These are phyloP conservation scores for Stegostoma tigrinum DNA, from an alignment of 2,113 vertebrate species.

Conservation along the genomic window DNA sequence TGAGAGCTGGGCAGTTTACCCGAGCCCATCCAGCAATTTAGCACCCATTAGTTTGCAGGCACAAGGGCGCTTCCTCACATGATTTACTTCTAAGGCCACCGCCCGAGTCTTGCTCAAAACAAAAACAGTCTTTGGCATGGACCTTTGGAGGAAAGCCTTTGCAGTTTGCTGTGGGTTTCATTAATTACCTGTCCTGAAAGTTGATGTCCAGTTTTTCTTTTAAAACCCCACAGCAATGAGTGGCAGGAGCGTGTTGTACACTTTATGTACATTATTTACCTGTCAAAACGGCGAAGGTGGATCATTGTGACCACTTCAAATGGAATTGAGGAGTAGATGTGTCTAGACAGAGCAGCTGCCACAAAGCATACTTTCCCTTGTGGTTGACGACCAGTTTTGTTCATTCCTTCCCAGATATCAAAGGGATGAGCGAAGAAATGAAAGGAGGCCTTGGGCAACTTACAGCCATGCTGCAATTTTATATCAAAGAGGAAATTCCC, in stretches of 20 bases:
- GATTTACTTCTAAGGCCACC: not conserved
- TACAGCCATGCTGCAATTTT: slow-evolving; percentile 66
- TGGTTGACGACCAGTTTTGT: slow-evolving; percentile 42
- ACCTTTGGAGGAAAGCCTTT: not conserved
- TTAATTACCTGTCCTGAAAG: not conserved
- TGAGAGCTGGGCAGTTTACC: not conserved
- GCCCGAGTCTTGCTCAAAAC: not conserved
- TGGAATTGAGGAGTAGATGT: slow-evolving; percentile 40
- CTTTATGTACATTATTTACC: slow-evolving; percentile 39
- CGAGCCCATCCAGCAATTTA: not conserved
- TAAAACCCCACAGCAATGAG: not conserved
- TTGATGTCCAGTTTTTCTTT: not conserved
- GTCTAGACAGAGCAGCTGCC: slow-evolving; percentile 39
- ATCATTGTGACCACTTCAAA: slow-evolving; percentile 37
- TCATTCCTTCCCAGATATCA: slow-evolving; percentile 59
- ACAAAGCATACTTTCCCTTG: slow-evolving; percentile 41
- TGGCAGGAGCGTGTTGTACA: not conserved
- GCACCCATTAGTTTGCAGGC: not conserved
- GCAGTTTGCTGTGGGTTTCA: not conserved
- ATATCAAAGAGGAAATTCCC: slow-evolving; percentile 67
- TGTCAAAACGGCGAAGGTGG: slow-evolving; percentile 44
- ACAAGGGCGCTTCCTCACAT: not conserved
- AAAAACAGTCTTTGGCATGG: not conserved
- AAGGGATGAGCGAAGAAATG: slow-evolving; percentile 74
- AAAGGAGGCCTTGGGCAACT: slow-evolving; percentile 76